Evolutionary conservation across 2,113 vertebrate genomes (phyloP), one percentile per base, ranked within the genome.

Genomic region (Daubentonia madagascariensis): DNA sequence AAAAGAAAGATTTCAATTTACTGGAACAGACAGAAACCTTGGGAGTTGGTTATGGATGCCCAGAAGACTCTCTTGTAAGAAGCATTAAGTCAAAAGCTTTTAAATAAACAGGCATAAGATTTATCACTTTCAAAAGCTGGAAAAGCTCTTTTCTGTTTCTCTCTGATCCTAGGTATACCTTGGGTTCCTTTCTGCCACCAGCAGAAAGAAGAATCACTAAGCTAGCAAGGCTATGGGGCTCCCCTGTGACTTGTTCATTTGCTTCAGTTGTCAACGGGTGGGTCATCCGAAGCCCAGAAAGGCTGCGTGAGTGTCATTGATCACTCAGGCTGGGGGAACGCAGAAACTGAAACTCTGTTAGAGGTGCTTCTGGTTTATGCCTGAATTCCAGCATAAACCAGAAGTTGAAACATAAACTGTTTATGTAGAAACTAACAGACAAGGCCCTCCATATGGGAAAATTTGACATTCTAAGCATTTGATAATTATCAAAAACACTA

Each of bases 1-100:
- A 99, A 98, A 99, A 99, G 97, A 99, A 99, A 97, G 99, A 99
- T 98, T 99, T 99, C 98, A 99, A 99, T 97, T 98, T 99, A 86
- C 92, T 99, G 95, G 99, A 99, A 98, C 99, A 99, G 97, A 99
- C 99, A 30, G 99, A 99, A 93, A 99, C 99, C 40, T 98, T 99
- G 8, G 99, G 99, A 96, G 99, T 99, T 98, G 99, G 99, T 98
- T 99, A 99, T 16, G 99, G 99, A 73, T 99, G 99, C 96, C 99
- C 99, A 37, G 99, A 99, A 98, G 99, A 99, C 96, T 99, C 99
- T 79, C 99, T 99, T 98, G 99, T 99, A 99, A 99, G 99, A 97
- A 63, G 40, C 67, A 68, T 7, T 95, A 10, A 20, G 8, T 88
- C 59, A 43, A 91, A 91, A 75, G 23, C 23, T 84, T 87, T 93